Base-by-base conservation (phyloP, 2,888 invertebrate species). In the Phaedon cochleariae region DNA sequence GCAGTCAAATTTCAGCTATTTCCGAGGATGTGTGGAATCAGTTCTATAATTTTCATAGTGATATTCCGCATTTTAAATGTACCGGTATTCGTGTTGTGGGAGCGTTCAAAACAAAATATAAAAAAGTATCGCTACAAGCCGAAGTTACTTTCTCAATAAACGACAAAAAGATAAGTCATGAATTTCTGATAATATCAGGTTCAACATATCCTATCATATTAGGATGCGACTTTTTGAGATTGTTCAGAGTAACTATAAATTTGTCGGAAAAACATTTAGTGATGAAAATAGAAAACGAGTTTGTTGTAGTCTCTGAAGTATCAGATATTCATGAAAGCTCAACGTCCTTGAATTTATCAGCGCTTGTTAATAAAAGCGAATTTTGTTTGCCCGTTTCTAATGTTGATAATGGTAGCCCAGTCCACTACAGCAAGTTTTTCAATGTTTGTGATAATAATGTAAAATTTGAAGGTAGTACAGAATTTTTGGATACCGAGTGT, bases 141-240 rank as follows among this genome's bases (percentile, higher is more conserved):
- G 31, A 54, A 9, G 9, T 54, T 31, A 2, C 31, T 31, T 54
- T 31, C 10, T 34, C 18, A 0, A 37, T 54, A 34, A 37, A 54
- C 31, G 26, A 54, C 37, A 34, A 37, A 34, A 37, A 54, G 20
- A 31, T 57, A 15, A 22, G 22, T 22, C 57, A 57, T 5, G 57
- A 57, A 57, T 57, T 57, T 34, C n/a, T 57, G 45, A 18, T 57
- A 21, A 57, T 57, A 10, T 15, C 37, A 22, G 34, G 20, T 45
- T 57, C 41, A 45, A 41, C 41, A 22, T 57, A 57, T 21, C 57
- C 37, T 5, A 20, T 57, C 9, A 45, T 57, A 18, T 20, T 45
- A 34, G 53, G 51, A 1, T 52, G 51, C 31, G 60, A 60, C 12
- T 60, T 60, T 60, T 17, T 60, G 29, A 21, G 60, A 18, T 31